These are phyloP conservation scores for Trilocha varians DNA, from an alignment of 2,888 invertebrate species.

Conservation along the genomic window DNA sequence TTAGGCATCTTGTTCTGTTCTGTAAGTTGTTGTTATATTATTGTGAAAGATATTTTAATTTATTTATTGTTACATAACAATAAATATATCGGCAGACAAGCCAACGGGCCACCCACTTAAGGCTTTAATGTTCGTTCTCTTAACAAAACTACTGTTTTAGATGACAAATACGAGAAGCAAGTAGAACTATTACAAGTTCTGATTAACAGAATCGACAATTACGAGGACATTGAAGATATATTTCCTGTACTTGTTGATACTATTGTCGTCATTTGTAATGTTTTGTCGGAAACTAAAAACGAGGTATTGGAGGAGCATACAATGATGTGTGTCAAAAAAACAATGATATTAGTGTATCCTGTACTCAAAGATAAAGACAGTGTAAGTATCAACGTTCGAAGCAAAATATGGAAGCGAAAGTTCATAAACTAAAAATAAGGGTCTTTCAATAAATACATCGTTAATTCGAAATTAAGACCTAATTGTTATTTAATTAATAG, in stretches of 20 bases:
- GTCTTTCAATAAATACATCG: too few relatives aligned
- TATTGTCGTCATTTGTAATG: slow-evolving; percentile 22
- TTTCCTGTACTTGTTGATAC: slow-evolving; percentile 27
- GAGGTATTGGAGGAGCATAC: slow-evolving; percentile 17
- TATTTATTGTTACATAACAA: too few relatives aligned
- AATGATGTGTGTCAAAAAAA: slow-evolving; percentile 24
- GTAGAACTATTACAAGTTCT: slow-evolving; percentile 20
- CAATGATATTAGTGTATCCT: slow-evolving; percentile 23
- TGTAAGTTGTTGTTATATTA: too few relatives aligned
- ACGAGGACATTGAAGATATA: slow-evolving; percentile 19
- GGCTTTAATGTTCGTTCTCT: slow-evolving; percentile 12
- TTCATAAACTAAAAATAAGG: too few relatives aligned
- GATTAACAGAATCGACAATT: slow-evolving; percentile 20
- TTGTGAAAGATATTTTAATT: too few relatives aligned
- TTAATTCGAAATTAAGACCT: too few relatives aligned
- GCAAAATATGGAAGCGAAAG: too few relatives aligned
- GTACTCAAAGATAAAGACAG: slow-evolving; percentile 13
- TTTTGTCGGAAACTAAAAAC: slow-evolving; percentile 14
- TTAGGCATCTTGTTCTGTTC: too few relatives aligned
- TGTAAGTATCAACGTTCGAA: too few relatives aligned
- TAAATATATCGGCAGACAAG: too few relatives aligned
- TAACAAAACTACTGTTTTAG: slow-evolving; percentile 25
- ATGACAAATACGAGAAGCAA: slow-evolving; percentile 16
- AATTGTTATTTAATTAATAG: too few relatives aligned
- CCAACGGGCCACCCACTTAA: too few relatives aligned